Evolutionary conservation across 1,140 invertebrate species (phyloP).

Genomic region (Harpegnathos saltator): DNA sequence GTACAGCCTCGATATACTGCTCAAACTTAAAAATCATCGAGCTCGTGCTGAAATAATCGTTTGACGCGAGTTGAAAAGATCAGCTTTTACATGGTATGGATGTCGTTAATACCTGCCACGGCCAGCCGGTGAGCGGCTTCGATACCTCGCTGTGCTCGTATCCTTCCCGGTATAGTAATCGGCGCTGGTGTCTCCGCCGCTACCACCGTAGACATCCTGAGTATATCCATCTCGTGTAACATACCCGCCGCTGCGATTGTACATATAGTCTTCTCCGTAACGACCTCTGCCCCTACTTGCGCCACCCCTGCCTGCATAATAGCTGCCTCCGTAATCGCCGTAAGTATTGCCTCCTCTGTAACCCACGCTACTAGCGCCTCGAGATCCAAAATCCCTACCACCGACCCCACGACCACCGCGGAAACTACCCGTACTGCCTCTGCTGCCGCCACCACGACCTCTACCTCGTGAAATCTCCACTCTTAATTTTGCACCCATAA

Average conservation of each 20-base stretch:
- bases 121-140: slow-evolving; percentile 86
- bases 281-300: slow-evolving; percentile 82
- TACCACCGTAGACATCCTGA: slow-evolving; percentile 80
- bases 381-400: slow-evolving; percentile 83
- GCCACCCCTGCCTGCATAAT: slow-evolving; percentile 84
- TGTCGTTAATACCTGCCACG: slow-evolving; percentile 86
- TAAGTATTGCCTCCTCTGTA: slow-evolving; percentile 85
- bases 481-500: slow-evolving; percentile 92
- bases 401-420: slow-evolving; percentile 87
- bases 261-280: slow-evolving; percentile 80
- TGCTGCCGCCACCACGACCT: slow-evolving; percentile 86
- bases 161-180: slow-evolving; percentile 84
- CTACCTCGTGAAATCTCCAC: slow-evolving; percentile 94
- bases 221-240: slow-evolving; percentile 82
- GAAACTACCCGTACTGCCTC: slow-evolving; percentile 84
- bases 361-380: slow-evolving; percentile 79
- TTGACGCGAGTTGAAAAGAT: slow-evolving; percentile 35
- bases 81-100: slow-evolving; percentile 73
- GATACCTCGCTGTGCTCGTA: slow-evolving; percentile 85
- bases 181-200: slow-evolving; percentile 77
- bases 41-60: slow-evolving; percentile 15
- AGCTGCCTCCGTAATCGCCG: slow-evolving; percentile 84
- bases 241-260: slow-evolving; percentile 78
- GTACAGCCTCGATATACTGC: too few species aligned
- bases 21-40: background rate